phyloP scores from a whole-genome alignment of 2,113 vertebrate genomes.

The Dicaeum eximium region DNA sequence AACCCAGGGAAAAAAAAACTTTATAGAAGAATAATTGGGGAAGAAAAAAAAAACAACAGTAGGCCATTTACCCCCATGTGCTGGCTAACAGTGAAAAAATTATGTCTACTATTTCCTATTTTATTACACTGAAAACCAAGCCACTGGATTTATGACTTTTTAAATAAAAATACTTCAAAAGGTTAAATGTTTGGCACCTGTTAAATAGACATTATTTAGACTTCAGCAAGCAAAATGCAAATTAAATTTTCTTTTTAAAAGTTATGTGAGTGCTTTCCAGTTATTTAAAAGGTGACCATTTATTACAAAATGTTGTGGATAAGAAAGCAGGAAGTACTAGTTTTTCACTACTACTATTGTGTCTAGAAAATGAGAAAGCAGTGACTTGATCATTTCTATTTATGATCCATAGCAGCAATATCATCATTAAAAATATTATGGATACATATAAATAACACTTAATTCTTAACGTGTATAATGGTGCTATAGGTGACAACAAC shows the following conservation, averaged over 20 bases:
- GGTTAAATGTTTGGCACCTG: conserved; percentile 5
- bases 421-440: conserved; percentile 36
- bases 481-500: conserved; percentile 21
- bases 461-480: conserved; percentile 18
- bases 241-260: background rate
- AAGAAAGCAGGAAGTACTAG: background rate
- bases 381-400: conserved; percentile 7
- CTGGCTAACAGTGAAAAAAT: background rate
- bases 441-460: conserved; percentile 56
- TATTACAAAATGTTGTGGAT: background rate
- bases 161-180: background rate
- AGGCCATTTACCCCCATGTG: background rate
- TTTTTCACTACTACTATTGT: background rate
- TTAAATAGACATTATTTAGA: background rate
- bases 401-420: conserved; percentile 44
- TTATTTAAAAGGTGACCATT: background rate
- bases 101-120: background rate
- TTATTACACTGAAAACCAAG: conserved; percentile 3
- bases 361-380: conserved; percentile 31
- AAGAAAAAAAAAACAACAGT: background rate
- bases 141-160: background rate
- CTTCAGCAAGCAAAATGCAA: conserved; percentile 24
- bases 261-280: background rate
- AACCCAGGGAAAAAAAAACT: background rate
- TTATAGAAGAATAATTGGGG: background rate